phyloP scores from a whole-genome alignment of 1,140 invertebrate species.

The Drosophila bifasciata region DNA sequence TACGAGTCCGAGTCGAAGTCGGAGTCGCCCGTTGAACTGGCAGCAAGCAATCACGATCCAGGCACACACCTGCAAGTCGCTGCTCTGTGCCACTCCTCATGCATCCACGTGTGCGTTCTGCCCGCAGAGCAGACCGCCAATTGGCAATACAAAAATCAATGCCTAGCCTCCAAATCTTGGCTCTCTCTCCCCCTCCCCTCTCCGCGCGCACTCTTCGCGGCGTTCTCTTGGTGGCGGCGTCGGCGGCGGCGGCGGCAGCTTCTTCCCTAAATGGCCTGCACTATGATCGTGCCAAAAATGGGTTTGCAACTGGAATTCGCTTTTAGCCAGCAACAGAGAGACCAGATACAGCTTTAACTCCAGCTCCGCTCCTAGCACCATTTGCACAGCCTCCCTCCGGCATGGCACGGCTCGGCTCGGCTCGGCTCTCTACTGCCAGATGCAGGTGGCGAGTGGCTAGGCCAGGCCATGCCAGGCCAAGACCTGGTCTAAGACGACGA shows the following conservation, averaged over 20 bases:
- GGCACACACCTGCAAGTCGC: constrained; percentile 68
- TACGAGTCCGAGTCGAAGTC: too few species aligned
- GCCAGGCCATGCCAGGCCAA: constrained; percentile 31
- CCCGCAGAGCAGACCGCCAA: constrained; percentile 15
- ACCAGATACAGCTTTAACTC: constrained; percentile 32
- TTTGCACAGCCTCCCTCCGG: constrained; percentile 10
- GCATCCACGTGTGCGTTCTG: constrained; percentile 71
- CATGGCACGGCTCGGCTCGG: neutral
- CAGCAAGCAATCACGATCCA: constrained; percentile 68
- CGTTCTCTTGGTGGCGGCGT: neutral
- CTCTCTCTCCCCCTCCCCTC: too few species aligned
- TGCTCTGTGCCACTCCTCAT: constrained; percentile 1
- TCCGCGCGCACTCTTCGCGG: neutral
- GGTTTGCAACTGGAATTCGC: constrained; percentile 82
- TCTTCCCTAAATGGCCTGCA: constrained; percentile 66
- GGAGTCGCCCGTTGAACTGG: constrained; percentile 32
- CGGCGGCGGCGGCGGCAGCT: constrained; percentile 27
- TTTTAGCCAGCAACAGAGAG: constrained; percentile 66
- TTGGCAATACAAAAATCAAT: constrained; percentile 39
- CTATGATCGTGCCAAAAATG: constrained; percentile 78
- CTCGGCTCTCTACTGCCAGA: constrained; percentile 42
- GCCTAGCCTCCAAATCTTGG: constrained; percentile 67
- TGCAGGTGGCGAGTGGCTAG: constrained; percentile 74
- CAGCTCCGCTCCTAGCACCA: constrained; percentile 19
- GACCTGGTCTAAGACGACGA: constrained; percentile 21